Evolutionary conservation across 2,797 vertebrate species (phyloP), one percentile per base, ranked within the genome.

Genomic region (Tarsius wallacei): DNA sequence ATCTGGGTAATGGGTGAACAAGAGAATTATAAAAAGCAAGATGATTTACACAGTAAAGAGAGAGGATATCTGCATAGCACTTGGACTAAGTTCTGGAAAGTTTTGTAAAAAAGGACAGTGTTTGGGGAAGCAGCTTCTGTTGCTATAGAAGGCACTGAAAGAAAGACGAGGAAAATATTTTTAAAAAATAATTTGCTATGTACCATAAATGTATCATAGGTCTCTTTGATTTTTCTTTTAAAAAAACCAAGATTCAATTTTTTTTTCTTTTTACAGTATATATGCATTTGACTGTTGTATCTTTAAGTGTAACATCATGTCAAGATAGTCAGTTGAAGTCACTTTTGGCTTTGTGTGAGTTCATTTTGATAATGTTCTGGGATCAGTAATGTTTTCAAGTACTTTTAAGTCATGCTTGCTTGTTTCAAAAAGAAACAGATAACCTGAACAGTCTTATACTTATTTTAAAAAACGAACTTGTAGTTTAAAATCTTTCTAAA

Each of bases 401-500:
- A 15, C 15, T 80, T 93, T 90, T 71, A 49, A 71, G 59, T 63
- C 5, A 84, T 61, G 64, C 10, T 59, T 81, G 26, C 12, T 33
- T 83, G 24, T 71, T 84, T 68, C n/a, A 57, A 90, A 87, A 53
- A 47, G 66, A 13, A 61, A 53, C 8, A 61, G 31, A 42, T 64
- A 59, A 84, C 22, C 42, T 55, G 12, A 78, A 70, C 21, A 66
- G 21, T 28, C 22, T 7, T 76, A 10, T 8, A 80, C n/a, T 73
- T 87, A 87, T 87, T 61, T 85, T 90, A 78, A 47, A 85, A 85
- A 71, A 36, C 81, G 36, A 84, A 64, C 5, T 8, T 59, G 51
- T 55, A 82, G n/a, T 93, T 89, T 47, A 66, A 96, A 94, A 17
- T 42, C 26, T 81, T 91, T 8, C 80, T 81, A 61, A 42, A 42